Conservation (phyloP, 1,140 invertebrate species). For the Magallana gigas region DNA sequence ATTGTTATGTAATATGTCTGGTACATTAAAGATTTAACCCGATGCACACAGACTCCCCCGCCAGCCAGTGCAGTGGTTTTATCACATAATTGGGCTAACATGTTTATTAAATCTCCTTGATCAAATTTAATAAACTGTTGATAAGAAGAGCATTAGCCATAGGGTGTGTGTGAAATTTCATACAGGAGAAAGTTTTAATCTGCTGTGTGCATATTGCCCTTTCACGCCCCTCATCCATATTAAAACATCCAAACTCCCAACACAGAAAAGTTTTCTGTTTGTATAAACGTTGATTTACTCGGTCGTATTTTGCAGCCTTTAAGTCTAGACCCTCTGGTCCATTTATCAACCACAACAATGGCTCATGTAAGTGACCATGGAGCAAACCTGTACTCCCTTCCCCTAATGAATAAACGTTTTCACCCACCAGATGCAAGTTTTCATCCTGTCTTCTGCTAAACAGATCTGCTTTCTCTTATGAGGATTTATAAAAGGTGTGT, state of each 20-base stretch:
- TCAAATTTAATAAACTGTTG: constrained; percentile 38
- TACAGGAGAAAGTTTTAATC: neutral
- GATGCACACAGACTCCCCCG: neutral
- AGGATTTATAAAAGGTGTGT: neutral
- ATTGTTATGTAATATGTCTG: constrained; percentile 12
- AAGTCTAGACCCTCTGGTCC: neutral
- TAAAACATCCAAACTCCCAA: neutral
- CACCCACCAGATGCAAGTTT: neutral
- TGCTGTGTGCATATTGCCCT: neutral
- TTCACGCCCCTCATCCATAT: neutral
- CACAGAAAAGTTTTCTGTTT: neutral
- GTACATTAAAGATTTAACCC: neutral
- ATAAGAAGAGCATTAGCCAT: neutral
- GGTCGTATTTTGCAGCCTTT: neutral
- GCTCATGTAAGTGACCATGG: constrained; percentile 22
- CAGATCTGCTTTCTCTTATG: neutral
- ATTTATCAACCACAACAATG: constrained; percentile 34
- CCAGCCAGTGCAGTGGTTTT: neutral
- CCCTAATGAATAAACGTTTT: neutral
- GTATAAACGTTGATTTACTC: neutral
- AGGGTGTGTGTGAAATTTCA: neutral
- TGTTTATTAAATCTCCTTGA: constrained; percentile 13
- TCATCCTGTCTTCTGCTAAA: constrained; percentile 10
- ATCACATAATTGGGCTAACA: constrained; percentile 21
- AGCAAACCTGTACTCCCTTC: neutral